Evolutionary conservation across 2,888 invertebrate species (phyloP).

Genomic region (Phorcus lineatus): DNA sequence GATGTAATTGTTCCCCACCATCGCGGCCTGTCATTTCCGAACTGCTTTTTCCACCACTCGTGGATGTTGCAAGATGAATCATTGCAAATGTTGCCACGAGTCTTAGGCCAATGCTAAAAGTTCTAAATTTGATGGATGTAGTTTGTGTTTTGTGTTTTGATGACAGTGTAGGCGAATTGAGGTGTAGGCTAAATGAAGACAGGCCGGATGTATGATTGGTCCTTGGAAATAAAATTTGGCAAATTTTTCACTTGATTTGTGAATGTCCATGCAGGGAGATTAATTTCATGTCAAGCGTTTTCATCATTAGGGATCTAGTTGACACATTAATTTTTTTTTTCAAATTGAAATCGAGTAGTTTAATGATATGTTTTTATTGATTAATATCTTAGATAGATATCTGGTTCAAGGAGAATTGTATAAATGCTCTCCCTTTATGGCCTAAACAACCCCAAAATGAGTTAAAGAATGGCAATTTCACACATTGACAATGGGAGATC

Average conservation of each 20-base stretch:
- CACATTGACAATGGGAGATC: no score
- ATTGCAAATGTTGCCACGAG: neutral
- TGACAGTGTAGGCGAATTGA: no score
- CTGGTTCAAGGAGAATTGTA: no score
- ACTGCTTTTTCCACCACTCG: neutral
- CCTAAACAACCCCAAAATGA: no score
- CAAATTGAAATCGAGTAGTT: no score
- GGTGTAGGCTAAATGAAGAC: no score
- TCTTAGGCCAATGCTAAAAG: neutral
- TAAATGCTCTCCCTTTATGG: no score
- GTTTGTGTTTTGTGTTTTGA: no score
- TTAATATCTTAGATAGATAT: no score
- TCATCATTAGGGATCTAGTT: neutral
- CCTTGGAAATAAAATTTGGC: neutral
- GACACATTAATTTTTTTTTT: no score
- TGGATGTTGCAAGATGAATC: neutral
- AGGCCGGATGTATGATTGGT: neutral
- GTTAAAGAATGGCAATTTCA: no score
- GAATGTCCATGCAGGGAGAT: neutral
- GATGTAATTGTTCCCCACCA: slow-evolving; percentile 7
- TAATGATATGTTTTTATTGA: no score
- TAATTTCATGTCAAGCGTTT: neutral
- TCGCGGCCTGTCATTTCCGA: slow-evolving; percentile 13
- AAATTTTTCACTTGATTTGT: neutral
- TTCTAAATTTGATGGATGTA: neutral